Conservation (phyloP, 2,888 invertebrate genomes). For the Dascillus cervinus region DNA sequence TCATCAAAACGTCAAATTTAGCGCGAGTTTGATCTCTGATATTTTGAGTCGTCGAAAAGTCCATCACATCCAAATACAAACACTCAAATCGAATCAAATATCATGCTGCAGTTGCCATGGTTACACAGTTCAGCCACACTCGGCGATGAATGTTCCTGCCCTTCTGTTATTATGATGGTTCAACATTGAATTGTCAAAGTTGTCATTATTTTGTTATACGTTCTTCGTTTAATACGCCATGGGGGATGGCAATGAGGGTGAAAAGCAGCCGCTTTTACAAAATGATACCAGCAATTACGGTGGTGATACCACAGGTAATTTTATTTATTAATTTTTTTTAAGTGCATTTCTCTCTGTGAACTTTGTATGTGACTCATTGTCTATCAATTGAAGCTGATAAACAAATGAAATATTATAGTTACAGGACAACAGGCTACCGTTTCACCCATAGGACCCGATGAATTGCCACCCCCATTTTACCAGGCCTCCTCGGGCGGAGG, state of each 20-base stretch:
- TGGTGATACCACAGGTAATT: slow-evolving; percentile 17
- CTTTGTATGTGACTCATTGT: no score
- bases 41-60: slow-evolving; percentile 15
- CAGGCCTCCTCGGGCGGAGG: slow-evolving; percentile 55
- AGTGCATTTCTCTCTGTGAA: no score
- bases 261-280: slow-evolving; percentile 54
- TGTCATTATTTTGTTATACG: no score
- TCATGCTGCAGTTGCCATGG: not conserved
- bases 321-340: slow-evolving; percentile 5
- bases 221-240: slow-evolving; percentile 38
- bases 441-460: slow-evolving; percentile 78
- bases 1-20: slow-evolving; percentile 31
- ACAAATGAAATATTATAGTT: slow-evolving; percentile 1
- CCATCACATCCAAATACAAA: not conserved
- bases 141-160: no score
- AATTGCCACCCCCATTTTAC: slow-evolving; percentile 70
- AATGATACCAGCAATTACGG: slow-evolving; percentile 32
- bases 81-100: not conserved
- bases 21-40: slow-evolving; percentile 30
- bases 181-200: no score
- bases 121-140: no score
- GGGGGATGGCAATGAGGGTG: slow-evolving; percentile 57
- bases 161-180: no score
- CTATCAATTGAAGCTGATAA: slow-evolving; percentile 6
- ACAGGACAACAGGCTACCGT: slow-evolving; percentile 52